Base-by-base conservation (phyloP, 2,113 vertebrate species). In the Ammodramus savannarum region DNA sequence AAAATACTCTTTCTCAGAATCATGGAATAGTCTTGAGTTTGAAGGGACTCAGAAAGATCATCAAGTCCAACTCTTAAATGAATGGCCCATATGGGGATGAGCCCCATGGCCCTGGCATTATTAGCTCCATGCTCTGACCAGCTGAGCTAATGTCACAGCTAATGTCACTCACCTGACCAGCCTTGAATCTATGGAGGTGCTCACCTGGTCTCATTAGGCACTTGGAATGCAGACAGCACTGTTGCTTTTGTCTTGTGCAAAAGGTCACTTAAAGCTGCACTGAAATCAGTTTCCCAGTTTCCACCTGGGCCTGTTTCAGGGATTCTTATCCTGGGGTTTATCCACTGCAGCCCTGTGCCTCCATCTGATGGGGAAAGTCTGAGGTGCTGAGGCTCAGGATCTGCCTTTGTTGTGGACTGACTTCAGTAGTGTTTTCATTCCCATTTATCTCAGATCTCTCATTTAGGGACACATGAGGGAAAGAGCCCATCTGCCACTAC, bases 341-440 rank as follows among this genome's bases (percentile, higher is more conserved):
- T 34, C n/a, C 8, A 1, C 23, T 39, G 4, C 36, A 85, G 29
- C 74, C 11, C 4, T 67, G n/a, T 61, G 34, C 46, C 22, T 11
- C n/a, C 5, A 2, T 46, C 51, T 39, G 46, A 38, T 66, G 38
- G 26, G 38, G 10, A 9, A 8, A 3, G 13, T 27, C 15, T 31
- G 71, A 71, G 21, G 59, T 23, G 16, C 48, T 73, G 71, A 41
- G 32, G 9, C 19, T 79, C 38, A 8, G 2, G 3, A 49, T 2
- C 13, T 27, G 68, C 22, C 41, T 62, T 65, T 84, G 49, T 38
- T 34, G 13, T 0, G 23, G 57, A 41, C 52, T 0, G 0, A 22
- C 46, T 72, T 82, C 18, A 39, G 57, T 12, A n/a, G 32, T 10
- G 13, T 43, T 93, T 82, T 75, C 6, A 29, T 62, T 82, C 19